Evolutionary conservation across 2,888 invertebrate genomes (phyloP).

Genomic region (Tetramorium bicarinatum): DNA sequence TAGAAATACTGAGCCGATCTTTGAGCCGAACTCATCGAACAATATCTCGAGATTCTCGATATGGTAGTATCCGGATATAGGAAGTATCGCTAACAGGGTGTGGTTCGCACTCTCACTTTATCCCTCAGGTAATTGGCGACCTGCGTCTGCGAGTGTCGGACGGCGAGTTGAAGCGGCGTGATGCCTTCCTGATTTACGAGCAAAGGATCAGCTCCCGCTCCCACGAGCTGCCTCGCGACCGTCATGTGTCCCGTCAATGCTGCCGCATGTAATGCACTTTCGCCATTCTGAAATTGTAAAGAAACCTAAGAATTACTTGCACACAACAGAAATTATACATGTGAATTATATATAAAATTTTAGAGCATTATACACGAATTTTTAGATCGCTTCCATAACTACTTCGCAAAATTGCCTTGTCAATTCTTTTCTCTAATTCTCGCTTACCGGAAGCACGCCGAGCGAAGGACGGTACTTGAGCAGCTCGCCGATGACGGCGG

Average conservation of each 20-base stretch:
- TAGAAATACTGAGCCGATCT: conserved; percentile 64
- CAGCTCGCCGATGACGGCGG: conserved; percentile 94
- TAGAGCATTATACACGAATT: neutral
- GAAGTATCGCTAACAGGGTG: conserved; percentile 74
- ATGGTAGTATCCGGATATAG: neutral
- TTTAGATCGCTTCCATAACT: neutral
- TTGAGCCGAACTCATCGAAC: neutral
- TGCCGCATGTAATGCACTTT: conserved; percentile 96
- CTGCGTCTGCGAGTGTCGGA: conserved; percentile 87
- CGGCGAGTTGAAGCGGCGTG: conserved; percentile 90
- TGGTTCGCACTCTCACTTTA: conserved; percentile 82
- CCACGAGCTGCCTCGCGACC: conserved; percentile 92
- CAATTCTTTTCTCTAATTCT: neutral
- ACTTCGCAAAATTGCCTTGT: neutral
- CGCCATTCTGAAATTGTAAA: conserved; percentile 92
- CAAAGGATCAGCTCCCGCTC: conserved; percentile 90
- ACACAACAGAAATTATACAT: neutral
- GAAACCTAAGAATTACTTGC: conserved; percentile 1
- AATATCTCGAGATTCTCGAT: conserved; percentile 28
- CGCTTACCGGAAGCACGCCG: conserved; percentile 92
- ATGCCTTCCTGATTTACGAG: conserved; percentile 92
- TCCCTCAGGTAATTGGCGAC: conserved; percentile 88
- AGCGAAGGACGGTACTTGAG: conserved; percentile 94
- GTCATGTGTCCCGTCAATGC: conserved; percentile 95
- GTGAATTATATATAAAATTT: neutral